Evolutionary conservation across 2,797 vertebrate genomes (phyloP).

Genomic region (Chrosomus eos): DNA sequence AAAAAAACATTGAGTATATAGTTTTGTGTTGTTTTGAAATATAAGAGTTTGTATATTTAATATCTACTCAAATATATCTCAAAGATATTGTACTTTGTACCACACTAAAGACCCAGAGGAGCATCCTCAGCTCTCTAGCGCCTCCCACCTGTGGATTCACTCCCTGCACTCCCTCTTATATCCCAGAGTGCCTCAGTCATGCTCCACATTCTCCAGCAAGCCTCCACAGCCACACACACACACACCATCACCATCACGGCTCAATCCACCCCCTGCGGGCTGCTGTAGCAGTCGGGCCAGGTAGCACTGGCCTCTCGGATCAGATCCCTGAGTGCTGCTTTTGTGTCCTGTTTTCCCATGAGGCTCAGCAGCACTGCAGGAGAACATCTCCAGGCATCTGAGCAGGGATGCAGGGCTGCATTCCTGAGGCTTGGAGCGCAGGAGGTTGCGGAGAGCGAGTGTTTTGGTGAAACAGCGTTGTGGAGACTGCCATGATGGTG

Average conservation of each 20-base stretch:
- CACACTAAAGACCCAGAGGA: not conserved
- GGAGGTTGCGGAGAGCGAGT: slow-evolving; percentile 48
- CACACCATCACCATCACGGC: slow-evolving; percentile 35
- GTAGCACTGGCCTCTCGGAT: slow-evolving; percentile 59
- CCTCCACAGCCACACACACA: slow-evolving; percentile 17
- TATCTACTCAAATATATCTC: not conserved
- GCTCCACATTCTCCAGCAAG: slow-evolving; percentile 23
- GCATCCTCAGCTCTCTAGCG: slow-evolving; percentile 44
- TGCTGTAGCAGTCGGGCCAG: slow-evolving; percentile 48
- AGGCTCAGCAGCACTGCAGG: slow-evolving; percentile 62
- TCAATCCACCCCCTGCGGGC: slow-evolving; percentile 51
- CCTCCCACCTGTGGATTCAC: slow-evolving; percentile 42
- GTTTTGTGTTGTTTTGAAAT: no score
- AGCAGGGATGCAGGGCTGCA: slow-evolving; percentile 54
- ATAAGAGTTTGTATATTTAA: not conserved
- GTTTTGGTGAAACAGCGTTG: slow-evolving; percentile 62
- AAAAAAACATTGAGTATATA: no score
- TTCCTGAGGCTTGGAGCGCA: slow-evolving; percentile 62
- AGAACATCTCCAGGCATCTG: slow-evolving; percentile 56
- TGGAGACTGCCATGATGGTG: slow-evolving; percentile 46
- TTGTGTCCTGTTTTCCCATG: slow-evolving; percentile 65
- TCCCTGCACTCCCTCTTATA: slow-evolving; percentile 18
- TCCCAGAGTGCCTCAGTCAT: slow-evolving; percentile 13
- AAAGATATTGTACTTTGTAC: not conserved
- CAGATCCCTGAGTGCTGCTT: slow-evolving; percentile 55